These are phyloP conservation scores for Eulemur macaco DNA, from an alignment of 2,113 vertebrate species.

Conservation along the genomic window DNA sequence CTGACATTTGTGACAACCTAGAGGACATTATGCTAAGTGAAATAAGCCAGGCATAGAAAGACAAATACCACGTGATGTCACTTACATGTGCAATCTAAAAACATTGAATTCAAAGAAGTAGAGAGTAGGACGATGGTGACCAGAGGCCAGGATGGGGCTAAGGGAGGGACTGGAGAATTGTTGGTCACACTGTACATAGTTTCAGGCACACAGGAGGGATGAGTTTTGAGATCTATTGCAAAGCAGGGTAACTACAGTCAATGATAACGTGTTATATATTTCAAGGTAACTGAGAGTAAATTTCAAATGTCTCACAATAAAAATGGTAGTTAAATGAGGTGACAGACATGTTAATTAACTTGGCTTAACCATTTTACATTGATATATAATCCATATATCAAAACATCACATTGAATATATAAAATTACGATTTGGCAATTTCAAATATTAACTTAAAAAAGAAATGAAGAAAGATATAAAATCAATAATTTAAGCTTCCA, in stretches of 20 bases:
- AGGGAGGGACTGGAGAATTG: fast-evolving
- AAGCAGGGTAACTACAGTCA: background rate
- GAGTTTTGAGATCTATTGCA: background rate
- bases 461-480: background rate
- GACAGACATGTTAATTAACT: background rate
- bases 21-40: background rate
- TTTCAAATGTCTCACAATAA: background rate
- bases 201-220: background rate
- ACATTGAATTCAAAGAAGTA: background rate
- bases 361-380: background rate
- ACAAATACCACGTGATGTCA: background rate
- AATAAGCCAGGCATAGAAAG: background rate
- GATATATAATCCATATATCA: background rate
- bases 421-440: background rate
- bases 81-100: background rate
- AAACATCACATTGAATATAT: background rate
- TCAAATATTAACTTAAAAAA: background rate
- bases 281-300: background rate
- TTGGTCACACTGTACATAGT: too few species aligned
- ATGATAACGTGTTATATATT: background rate
- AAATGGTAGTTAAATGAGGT: background rate
- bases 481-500: background rate
- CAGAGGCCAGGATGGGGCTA: fast-evolving
- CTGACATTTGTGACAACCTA: background rate
- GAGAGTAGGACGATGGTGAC: background rate